Evolutionary conservation across 2,113 vertebrate genomes (phyloP).

Genomic region (Gnathonemus echidnorhynchus): DNA sequence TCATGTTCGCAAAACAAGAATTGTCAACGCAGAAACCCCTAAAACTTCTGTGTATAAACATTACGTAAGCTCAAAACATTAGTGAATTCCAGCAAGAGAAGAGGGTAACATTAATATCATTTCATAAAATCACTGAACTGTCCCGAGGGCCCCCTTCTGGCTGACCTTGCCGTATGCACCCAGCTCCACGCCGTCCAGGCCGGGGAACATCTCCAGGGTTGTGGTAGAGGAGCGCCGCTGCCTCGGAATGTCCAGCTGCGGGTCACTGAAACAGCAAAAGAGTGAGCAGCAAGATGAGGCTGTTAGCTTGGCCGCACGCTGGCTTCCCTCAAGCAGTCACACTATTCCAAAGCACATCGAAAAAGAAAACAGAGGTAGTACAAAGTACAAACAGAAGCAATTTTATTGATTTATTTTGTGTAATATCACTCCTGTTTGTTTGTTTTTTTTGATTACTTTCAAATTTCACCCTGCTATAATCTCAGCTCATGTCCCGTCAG

Average conservation of each 20-base stretch:
- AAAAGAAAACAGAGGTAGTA: background rate
- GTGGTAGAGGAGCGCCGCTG: conserved; percentile 83
- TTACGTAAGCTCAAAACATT: background rate
- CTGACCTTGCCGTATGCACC: conserved; percentile 84
- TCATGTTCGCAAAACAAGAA: background rate
- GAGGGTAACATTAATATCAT: background rate
- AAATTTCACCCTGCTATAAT: background rate
- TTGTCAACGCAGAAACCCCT: background rate
- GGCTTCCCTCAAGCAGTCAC: background rate
- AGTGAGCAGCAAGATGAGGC: background rate
- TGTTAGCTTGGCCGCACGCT: background rate
- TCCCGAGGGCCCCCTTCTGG: background rate
- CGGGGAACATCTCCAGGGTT: conserved; percentile 83
- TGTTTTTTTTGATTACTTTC: background rate
- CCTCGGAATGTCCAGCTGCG: conserved; percentile 74
- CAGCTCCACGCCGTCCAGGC: conserved; percentile 85
- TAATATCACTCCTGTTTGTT: background rate
- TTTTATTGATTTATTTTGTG: background rate
- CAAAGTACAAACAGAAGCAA: background rate
- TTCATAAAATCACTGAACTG: background rate
- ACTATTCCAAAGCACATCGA: background rate
- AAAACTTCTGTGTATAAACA: background rate
- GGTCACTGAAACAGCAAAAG: conserved; percentile 64
- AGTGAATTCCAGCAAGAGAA: background rate
- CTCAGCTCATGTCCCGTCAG: background rate